Evolutionary conservation across 2,888 invertebrate genomes (phyloP).

Genomic region (Ormia ochracea): DNA sequence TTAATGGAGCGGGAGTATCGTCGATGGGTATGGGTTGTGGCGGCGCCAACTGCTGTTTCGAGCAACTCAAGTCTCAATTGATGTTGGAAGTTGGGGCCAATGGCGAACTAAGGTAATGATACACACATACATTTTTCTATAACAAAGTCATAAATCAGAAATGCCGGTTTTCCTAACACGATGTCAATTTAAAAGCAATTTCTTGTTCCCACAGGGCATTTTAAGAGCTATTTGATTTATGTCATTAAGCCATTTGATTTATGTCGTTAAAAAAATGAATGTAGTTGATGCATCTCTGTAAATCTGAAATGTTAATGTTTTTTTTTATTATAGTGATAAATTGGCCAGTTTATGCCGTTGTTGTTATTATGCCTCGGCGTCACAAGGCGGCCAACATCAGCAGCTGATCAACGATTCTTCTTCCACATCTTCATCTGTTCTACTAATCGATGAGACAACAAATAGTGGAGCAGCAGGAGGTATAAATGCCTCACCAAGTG

Average conservation of each 20-base stretch:
- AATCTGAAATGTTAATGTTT: too few species aligned
- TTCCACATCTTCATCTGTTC: slow-evolving; percentile 77
- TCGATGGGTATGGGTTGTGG: slow-evolving; percentile 65
- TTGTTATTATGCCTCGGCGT: slow-evolving; percentile 71
- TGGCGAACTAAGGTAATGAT: slow-evolving; percentile 70
- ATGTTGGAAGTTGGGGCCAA: slow-evolving; percentile 69
- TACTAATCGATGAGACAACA: slow-evolving; percentile 80
- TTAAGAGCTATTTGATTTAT: too few species aligned
- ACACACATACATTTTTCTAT: background rate
- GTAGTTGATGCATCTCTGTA: too few species aligned
- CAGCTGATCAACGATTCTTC: slow-evolving; percentile 76
- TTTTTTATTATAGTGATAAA: slow-evolving; percentile 69
- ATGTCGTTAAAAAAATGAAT: too few species aligned
- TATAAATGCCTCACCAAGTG: slow-evolving; percentile 66
- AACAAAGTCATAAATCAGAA: too few species aligned
- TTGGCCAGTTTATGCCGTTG: slow-evolving; percentile 75
- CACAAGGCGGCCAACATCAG: slow-evolving; percentile 63
- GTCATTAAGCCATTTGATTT: too few species aligned
- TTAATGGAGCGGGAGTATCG: slow-evolving; percentile 65
- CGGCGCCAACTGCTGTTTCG: slow-evolving; percentile 71
- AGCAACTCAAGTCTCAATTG: slow-evolving; percentile 73
- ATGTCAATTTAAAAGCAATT: too few species aligned
- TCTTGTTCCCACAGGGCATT: too few species aligned
- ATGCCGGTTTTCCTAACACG: too few species aligned
- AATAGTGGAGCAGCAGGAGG: slow-evolving; percentile 58